Percentiles rank a stretch among this genome's conserved stretches.
Conservation (phyloP, 2,888 invertebrate genomes). For the Eumerus sabulonum region DNA sequence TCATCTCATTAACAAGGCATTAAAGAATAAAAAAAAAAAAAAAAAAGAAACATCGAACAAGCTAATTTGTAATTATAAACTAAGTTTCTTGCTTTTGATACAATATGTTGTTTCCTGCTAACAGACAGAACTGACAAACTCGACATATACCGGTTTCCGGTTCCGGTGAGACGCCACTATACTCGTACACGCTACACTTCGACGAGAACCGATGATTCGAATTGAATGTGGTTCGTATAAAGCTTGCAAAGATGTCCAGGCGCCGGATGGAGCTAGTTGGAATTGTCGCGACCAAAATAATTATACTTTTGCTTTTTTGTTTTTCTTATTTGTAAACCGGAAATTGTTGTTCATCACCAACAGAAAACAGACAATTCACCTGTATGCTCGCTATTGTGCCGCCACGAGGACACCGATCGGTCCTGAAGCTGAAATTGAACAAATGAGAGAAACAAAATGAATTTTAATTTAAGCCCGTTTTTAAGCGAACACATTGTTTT, state of each 20-base stretch:
- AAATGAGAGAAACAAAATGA: slow-evolving; percentile 28
- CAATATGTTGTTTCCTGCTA: slow-evolving; percentile 55
- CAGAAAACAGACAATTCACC: slow-evolving; percentile 89
- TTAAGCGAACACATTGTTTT: slow-evolving; percentile 25
- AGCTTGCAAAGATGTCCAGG: slow-evolving; percentile 52
- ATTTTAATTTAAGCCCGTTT: slow-evolving; percentile 61
- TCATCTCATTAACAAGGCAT: not conserved
- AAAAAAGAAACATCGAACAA: slow-evolving; percentile 17
- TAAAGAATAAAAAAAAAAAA: slow-evolving; percentile 28
- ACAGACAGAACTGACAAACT: slow-evolving; percentile 55
- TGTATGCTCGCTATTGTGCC: slow-evolving; percentile 84
- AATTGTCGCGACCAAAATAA: too few species aligned
- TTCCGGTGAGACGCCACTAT: slow-evolving; percentile 52
- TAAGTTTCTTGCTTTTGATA: too few species aligned
- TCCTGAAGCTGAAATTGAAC: slow-evolving; percentile 84
- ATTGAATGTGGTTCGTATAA: slow-evolving; percentile 37
- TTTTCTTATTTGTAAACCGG: not conserved
- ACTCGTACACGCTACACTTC: slow-evolving; percentile 55
- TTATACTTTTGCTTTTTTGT: too few species aligned
- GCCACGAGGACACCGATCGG: slow-evolving; percentile 87
- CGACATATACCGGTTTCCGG: slow-evolving; percentile 29
- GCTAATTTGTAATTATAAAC: too few species aligned
- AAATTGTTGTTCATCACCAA: slow-evolving; percentile 82
- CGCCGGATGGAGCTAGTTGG: slow-evolving; percentile 41
- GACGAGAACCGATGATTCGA: slow-evolving; percentile 61